phyloP scores from a whole-genome alignment of 2,797 vertebrate species.

The Spondyliosoma cantharus region DNA sequence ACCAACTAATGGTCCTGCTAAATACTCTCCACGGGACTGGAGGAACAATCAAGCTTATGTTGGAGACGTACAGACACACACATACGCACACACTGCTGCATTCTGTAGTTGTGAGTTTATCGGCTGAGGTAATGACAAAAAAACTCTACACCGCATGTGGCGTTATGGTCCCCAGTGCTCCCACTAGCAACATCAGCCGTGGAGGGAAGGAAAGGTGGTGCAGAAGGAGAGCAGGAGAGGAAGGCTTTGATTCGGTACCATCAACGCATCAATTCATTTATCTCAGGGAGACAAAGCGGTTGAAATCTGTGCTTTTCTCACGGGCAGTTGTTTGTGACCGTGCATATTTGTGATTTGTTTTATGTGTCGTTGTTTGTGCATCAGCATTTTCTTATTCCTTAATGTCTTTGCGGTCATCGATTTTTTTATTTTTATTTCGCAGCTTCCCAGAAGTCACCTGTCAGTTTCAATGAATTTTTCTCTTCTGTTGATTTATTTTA shows the following conservation, averaged over 20 bases:
- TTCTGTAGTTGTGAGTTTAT: constrained; percentile 65
- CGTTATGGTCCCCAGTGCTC: constrained; percentile 62
- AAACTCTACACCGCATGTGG: constrained; percentile 37
- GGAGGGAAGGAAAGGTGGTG: constrained; percentile 34
- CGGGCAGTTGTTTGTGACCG: constrained; percentile 11
- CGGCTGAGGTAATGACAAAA: constrained; percentile 64
- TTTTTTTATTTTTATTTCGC: not conserved
- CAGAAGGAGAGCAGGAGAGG: constrained; percentile 20
- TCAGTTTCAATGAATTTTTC: not conserved
- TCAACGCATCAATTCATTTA: constrained; percentile 21
- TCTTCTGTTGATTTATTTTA: no score
- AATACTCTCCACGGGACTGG: constrained; percentile 50
- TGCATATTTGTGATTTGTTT: not conserved
- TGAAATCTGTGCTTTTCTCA: constrained; percentile 3
- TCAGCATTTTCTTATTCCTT: not conserved
- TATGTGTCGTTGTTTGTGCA: not conserved
- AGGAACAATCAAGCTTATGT: constrained; percentile 46
- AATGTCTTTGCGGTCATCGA: not conserved
- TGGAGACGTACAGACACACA: constrained; percentile 37
- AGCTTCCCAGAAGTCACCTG: not conserved
- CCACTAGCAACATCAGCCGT: constrained; percentile 47
- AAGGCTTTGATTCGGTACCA: constrained; percentile 37
- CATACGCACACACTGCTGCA: constrained; percentile 35
- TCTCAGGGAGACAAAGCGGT: constrained; percentile 1
- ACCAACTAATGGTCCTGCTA: constrained; percentile 52